These are phyloP conservation scores for Setophaga kirtlandii DNA, from an alignment of 2,113 vertebrate species.

Conservation along the genomic window DNA sequence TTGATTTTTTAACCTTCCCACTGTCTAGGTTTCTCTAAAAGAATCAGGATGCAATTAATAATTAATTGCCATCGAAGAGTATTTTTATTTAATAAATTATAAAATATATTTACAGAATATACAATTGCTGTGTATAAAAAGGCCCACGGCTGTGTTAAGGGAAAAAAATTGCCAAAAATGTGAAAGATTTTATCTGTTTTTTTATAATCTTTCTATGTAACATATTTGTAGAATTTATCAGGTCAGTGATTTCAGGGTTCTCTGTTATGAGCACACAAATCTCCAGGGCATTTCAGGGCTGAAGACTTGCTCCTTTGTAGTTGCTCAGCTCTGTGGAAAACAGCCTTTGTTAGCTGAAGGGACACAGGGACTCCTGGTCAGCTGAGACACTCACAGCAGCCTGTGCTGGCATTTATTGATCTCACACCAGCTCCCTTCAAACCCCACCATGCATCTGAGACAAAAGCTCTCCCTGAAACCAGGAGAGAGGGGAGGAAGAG, in stretches of 20 bases:
- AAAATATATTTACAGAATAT: neutral
- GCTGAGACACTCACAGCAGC: neutral
- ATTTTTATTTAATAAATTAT: neutral
- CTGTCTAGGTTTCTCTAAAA: neutral
- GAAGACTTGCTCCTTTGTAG: conserved; percentile 2
- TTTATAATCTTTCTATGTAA: neutral
- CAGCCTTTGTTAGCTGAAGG: neutral
- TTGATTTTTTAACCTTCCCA: neutral
- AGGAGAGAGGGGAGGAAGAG: neutral
- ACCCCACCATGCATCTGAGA: neutral
- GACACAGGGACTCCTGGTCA: neutral
- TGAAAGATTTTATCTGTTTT: neutral
- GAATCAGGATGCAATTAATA: neutral
- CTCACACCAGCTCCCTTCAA: neutral
- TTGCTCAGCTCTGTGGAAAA: neutral
- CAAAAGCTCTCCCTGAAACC: neutral
- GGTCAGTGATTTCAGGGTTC: neutral
- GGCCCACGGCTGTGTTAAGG: too few species aligned
- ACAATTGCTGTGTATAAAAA: neutral
- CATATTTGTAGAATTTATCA: neutral
- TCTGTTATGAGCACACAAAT: neutral
- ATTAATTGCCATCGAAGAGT: neutral
- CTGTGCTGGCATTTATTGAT: neutral
- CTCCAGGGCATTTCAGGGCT: neutral
- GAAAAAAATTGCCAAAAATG: neutral